Percentiles rank a stretch among this genome's conserved stretches.
Evolutionary conservation across 2,888 invertebrate species (phyloP).

Genomic region (Dorcus hopei): DNA sequence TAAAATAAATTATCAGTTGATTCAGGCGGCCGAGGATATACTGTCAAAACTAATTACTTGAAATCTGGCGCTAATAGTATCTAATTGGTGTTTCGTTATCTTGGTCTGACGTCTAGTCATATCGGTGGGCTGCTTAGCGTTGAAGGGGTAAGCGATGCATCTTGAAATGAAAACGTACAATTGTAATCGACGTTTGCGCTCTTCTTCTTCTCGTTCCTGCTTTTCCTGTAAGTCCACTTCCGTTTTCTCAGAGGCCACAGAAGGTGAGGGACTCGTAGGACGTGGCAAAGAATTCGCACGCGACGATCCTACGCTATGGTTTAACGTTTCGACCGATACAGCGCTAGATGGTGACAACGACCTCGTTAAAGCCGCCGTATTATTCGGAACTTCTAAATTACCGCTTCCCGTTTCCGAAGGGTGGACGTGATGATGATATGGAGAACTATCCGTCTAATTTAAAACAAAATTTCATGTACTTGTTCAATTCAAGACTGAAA

Average conservation of each 20-base stretch:
- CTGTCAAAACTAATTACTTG: slow-evolving; percentile 60
- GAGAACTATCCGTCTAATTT: slow-evolving; percentile 44
- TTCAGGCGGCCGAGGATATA: not conserved
- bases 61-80: slow-evolving; percentile 90
- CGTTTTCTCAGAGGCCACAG: slow-evolving; percentile 86
- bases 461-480: not conserved
- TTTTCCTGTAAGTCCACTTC: slow-evolving; percentile 84
- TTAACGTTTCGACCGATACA: slow-evolving; percentile 59
- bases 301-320: slow-evolving; percentile 59
- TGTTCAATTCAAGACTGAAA: too few relatives aligned
- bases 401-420: slow-evolving; percentile 44
- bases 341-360: slow-evolving; percentile 62
- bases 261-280: slow-evolving; percentile 87
- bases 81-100: slow-evolving; percentile 93
- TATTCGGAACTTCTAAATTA: slow-evolving; percentile 49
- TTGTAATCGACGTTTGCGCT: slow-evolving; percentile 90
- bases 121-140: slow-evolving; percentile 98
- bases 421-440: slow-evolving; percentile 46
- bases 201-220: slow-evolving; percentile 94
- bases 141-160: slow-evolving; percentile 98
- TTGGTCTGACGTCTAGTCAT: slow-evolving; percentile 95
- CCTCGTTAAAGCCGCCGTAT: slow-evolving; percentile 41
- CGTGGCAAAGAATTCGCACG: slow-evolving; percentile 68
- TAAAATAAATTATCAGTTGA: slow-evolving; percentile 43
- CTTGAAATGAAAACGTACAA: slow-evolving; percentile 97